A percentile compares a stretch with the other conserved stretches of the same genome.
These are phyloP conservation scores for Exephanes ischioxanthus DNA, from an alignment of 2,888 invertebrate species.

Conservation along the genomic window DNA sequence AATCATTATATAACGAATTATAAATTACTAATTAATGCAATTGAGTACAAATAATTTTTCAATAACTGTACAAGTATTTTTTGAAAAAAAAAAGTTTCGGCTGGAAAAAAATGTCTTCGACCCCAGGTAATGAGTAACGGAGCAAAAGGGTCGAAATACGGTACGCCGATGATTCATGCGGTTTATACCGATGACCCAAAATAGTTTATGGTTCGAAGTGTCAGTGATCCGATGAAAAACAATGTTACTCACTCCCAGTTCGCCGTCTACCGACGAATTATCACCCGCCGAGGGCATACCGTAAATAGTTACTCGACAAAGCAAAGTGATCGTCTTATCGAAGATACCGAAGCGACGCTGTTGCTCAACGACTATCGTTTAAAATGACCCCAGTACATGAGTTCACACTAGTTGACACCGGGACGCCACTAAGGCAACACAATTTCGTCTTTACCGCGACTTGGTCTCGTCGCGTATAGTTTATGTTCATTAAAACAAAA, in stretches of 20 bases:
- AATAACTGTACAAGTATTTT: too few species aligned
- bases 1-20: too few species aligned
- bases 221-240: background rate
- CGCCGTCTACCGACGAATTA: slow-evolving; percentile 26
- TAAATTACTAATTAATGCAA: too few species aligned
- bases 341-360: slow-evolving; percentile 24
- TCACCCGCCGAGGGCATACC: slow-evolving; percentile 9
- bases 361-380: slow-evolving; percentile 37
- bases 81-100: too few species aligned
- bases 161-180: background rate
- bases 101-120: too few species aligned
- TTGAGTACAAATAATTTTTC: too few species aligned
- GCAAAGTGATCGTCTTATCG: slow-evolving; percentile 41
- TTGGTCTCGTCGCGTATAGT: background rate
- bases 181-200: background rate
- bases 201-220: background rate
- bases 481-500: background rate
- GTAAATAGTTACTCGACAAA: slow-evolving; percentile 15
- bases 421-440: slow-evolving; percentile 40
- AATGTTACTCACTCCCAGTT: background rate
- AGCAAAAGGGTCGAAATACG: background rate
- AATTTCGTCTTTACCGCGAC: slow-evolving; percentile 12
- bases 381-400: slow-evolving; percentile 23
- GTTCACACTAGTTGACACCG: slow-evolving; percentile 51
- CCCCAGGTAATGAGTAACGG: too few species aligned